Evolutionary conservation across 2,888 invertebrate genomes (phyloP), one percentile per base, ranked within the genome.

Genomic region (Asteroscopus sphinx): DNA sequence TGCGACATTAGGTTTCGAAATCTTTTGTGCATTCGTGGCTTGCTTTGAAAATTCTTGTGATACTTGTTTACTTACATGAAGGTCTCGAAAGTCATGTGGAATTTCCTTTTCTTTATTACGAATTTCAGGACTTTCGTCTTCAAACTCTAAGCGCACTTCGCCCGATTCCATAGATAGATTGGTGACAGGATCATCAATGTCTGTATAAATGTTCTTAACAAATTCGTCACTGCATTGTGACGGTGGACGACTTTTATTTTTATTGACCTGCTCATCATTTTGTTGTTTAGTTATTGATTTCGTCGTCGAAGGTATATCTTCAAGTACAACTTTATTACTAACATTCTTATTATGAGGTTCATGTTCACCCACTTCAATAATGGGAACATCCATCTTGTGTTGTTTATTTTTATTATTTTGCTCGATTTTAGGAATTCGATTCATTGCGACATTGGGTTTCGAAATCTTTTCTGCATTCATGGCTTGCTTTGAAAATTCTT

Each of bases 151-250:
- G 17, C n/a, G 53, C 56, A 83, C 76, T 68, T 89, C 86, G 25
- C 83, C 86, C 3, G 86, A 79, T 68, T 89, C 87, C 13, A 80
- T 15, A 4, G 86, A 85, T 25, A 74, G 32, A 46, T 83, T 77
- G 15, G 66, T 47, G 25, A 60, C 52, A 16, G 82, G 73, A 59
- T 84, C 82, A 53, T 88, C 83, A 52, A 86, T 72, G 59, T 85
- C 79, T 68, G 66, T 79, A 57, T 85, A 82, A 41, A 88, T 73
- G 42, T 86, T 71, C 32, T 81, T 81, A 3, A 82, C 62, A 48
- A 79, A 32, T 41, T 81, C 68, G 9, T 81, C 77, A 61, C 40
- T 59, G 16, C 36, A 41, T 26, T 79, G 59, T 35, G 4, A 21
- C 17, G 68, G n/a, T 12, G 42, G 12, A 40, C 26, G 9, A 16